Evolutionary conservation across 2,113 vertebrate species (phyloP).

Genomic region (Progne subis): DNA sequence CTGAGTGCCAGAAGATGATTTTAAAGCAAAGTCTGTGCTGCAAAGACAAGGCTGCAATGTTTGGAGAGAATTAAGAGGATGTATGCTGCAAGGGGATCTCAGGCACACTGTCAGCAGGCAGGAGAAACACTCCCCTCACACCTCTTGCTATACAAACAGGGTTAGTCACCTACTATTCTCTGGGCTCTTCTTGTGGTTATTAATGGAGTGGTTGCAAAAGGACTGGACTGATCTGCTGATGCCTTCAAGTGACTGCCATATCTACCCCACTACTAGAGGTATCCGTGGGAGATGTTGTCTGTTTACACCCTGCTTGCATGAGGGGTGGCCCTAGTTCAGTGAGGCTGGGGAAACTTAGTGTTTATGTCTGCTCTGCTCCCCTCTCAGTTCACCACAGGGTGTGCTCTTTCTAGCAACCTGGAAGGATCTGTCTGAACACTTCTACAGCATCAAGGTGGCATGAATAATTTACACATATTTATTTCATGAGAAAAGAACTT

Average conservation of each 20-base stretch:
- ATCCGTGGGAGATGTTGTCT: not conserved
- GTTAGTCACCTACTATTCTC: not conserved
- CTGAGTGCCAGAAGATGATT: constrained; percentile 10
- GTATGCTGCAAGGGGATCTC: not conserved
- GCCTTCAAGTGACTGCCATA: not conserved
- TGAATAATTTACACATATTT: not conserved
- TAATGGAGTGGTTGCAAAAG: not conserved
- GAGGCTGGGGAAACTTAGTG: not conserved
- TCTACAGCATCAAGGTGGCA: not conserved
- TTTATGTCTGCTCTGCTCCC: not conserved
- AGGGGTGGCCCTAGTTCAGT: not conserved
- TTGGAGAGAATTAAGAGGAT: constrained; percentile 12
- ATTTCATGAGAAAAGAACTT: not conserved
- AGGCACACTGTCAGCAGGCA: not conserved
- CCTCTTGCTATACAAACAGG: not conserved
- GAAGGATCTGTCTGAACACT: not conserved
- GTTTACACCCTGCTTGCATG: not conserved
- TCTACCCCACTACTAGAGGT: not conserved
- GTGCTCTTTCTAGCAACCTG: not conserved
- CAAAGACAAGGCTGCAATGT: not conserved
- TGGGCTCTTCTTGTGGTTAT: not conserved
- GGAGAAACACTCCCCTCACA: rapidly evolving
- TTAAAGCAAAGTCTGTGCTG: not conserved
- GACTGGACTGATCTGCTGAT: not conserved
- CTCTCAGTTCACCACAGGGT: not conserved